Evolutionary conservation across 1,140 invertebrate genomes (phyloP), one percentile per base, ranked within the genome.

Genomic region (Druon quercuslanigerum): DNA sequence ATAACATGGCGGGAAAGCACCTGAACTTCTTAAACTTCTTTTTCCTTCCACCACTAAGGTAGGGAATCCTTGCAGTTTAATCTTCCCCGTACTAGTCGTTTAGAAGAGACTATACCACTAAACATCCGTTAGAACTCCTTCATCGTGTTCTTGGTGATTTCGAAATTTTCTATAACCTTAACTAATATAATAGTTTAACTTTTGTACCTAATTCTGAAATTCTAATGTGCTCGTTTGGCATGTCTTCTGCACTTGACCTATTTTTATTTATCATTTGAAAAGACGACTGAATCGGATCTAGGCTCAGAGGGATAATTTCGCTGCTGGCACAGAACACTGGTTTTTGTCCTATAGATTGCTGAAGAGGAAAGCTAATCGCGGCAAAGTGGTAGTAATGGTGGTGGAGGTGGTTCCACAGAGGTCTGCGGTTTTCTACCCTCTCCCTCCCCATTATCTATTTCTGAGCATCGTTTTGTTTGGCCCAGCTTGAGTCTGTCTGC

Each of bases 371-470:
- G 17, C 66, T 57, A 76, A 76, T 76, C 66, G 75, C 19, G 54
- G 25, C 52, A 16, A 76, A 71, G 51, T 76, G 75, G 50, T 60
- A 60, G 57, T 71, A 72, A 76, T 76, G 54, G 40, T 71, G 75
- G 56, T 74, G 52, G 72, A 17, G 72, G 72, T 46, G 50, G 46
- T 74, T 60, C 50, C 56, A 20, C 73, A 74, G 46, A 50, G 57
- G 46, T 75, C 57, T 75, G 73, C 33, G 73, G 73, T 75, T 75
- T 70, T 33, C 56, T 25, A 57, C 57, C 60, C 60, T 33, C 4
- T 9, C 25, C 60, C 13, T n/a, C 14, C 9, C 56, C 4, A 20
- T 57, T 46, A 66, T 66, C 25, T 66, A 66, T 66, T 66, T 40
- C 60, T 40, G 25, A 66, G 40, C 25, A 9, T 66, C 60, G 33